Evolutionary conservation across 2,113 vertebrate genomes (phyloP).

Genomic region (Periophthalmus modestus): DNA sequence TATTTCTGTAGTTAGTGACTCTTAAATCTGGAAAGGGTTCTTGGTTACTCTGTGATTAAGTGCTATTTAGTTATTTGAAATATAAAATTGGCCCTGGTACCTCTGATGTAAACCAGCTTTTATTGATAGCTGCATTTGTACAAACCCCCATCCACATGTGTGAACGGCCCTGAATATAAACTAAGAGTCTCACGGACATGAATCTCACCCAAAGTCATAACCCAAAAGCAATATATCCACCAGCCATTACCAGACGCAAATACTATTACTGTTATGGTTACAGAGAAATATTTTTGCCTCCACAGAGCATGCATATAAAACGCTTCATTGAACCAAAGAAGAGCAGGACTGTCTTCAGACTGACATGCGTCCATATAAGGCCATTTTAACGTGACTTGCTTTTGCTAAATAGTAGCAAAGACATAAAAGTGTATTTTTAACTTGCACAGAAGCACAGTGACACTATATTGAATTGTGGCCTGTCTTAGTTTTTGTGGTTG

Average conservation of each 20-base stretch:
- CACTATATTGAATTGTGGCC: conserved; percentile 33
- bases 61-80: neutral
- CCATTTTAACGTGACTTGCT: conserved; percentile 27
- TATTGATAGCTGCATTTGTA: neutral
- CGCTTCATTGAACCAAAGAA: conserved; percentile 45
- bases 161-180: neutral
- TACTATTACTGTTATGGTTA: conserved; percentile 61
- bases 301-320: conserved; percentile 47
- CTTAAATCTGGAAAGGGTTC: neutral
- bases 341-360: conserved; percentile 31
- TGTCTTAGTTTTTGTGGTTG: conserved; percentile 25
- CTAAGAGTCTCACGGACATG: conserved; percentile 4
- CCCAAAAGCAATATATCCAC: conserved; percentile 50
- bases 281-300: conserved; percentile 62
- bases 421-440: conserved; percentile 36
- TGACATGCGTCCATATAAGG: conserved; percentile 61
- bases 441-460: conserved; percentile 21
- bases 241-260: conserved; percentile 48
- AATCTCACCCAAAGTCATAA: conserved; percentile 32
- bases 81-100: neutral
- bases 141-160: neutral
- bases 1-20: neutral
- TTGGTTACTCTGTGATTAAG: neutral
- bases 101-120: neutral
- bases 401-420: conserved; percentile 53